These are phyloP conservation scores for Dicycla oo DNA, from an alignment of 2,888 invertebrate species.

Conservation along the genomic window DNA sequence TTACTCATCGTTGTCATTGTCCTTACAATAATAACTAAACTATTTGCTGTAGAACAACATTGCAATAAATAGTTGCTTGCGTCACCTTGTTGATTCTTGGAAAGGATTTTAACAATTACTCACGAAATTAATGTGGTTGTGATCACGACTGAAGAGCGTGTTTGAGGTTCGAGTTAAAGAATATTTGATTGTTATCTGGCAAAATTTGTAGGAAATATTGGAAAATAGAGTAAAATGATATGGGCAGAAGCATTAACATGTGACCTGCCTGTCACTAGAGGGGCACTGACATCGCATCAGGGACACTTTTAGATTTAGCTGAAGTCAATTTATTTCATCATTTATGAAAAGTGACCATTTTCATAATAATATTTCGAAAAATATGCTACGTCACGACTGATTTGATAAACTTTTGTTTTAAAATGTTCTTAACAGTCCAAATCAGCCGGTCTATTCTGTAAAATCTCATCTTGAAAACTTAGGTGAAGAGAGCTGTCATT, in stretches of 20 bases:
- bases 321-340: too few species aligned
- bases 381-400: too few species aligned
- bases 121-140: conserved; percentile 16
- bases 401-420: too few species aligned
- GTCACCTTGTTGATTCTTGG: conserved; percentile 42
- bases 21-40: conserved; percentile 6
- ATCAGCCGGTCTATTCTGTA: too few species aligned
- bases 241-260: too few species aligned
- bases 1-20: conserved; percentile 32
- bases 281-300: neutral
- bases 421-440: too few species aligned
- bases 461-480: too few species aligned
- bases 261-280: too few species aligned
- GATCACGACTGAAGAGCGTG: conserved; percentile 36
- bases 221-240: neutral
- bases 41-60: conserved; percentile 23
- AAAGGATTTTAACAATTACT: conserved; percentile 57
- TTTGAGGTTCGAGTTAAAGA: conserved; percentile 1
- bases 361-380: too few species aligned
- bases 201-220: neutral
- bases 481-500: too few species aligned
- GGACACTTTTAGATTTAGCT: neutral
- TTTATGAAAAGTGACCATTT: too few species aligned
- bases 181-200: conserved; percentile 6
- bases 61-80: conserved; percentile 33